Evolutionary conservation across 2,888 invertebrate species (phyloP), one percentile per base, ranked within the genome.

Genomic region (Pachycephus smyrnensis): DNA sequence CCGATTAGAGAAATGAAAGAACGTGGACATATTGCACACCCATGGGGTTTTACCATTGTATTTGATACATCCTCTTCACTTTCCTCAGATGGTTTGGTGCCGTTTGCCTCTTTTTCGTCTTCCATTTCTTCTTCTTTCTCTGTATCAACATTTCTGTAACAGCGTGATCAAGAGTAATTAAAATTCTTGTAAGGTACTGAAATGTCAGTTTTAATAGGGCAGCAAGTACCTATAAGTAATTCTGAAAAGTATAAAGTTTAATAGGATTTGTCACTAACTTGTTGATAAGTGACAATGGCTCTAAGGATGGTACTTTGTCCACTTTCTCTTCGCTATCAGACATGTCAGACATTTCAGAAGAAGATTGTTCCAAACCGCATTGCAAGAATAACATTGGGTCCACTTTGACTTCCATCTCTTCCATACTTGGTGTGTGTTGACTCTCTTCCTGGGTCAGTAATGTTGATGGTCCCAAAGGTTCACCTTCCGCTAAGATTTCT

Each of bases 301-400:
- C 86, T 31, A 80, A 82, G 33, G 81, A 83, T 76, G 82, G 78
- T 74, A 77, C 81, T 82, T 81, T 85, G 68, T 30, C 80, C 73
- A 85, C 79, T 80, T 88, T 88, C 55, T 91, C 91, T 55, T 92
- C 91, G n/a, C 87, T 88, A 76, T 92, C 92, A 81, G 89, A 84
- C 85, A 82, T 82, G 31, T 91, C 90, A 3, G 89, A 89, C 75
- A 85, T 83, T 77, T 90, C 89, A 2, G 90, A 90, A 31, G 86
- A 84, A 11, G 88, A 86, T 73, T 92, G 92, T 81, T 94, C 94
- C 80, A 93, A 91, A 83, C 93, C 91, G 76, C 92, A 94, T 85
- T 95, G 94, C 73, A 95, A 89, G 84, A 95, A 94, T 88, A 95
- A 92, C 94, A 95, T 95, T 6, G 95, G 95, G 89, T 95, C 95